phyloP scores from a whole-genome alignment of 2,113 vertebrate genomes.

The Rhegmatorhina hoffmannsi region DNA sequence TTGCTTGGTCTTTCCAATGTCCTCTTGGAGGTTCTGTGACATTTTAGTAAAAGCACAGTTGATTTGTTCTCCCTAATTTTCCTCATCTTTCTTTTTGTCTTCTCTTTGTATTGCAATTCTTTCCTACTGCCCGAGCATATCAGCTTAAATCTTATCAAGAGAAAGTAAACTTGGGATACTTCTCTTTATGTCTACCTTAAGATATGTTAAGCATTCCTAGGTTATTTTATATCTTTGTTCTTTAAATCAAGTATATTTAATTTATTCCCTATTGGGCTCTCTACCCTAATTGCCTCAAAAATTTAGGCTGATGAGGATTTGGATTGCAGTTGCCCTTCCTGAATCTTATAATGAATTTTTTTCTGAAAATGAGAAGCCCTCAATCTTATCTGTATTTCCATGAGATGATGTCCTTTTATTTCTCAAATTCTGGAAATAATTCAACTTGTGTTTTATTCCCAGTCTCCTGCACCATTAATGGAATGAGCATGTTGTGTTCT shows the following conservation, averaged over 20 bases:
- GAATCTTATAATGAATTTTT: neutral
- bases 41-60: neutral
- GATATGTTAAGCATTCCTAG: neutral
- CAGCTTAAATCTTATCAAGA: neutral
- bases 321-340: neutral
- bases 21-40: neutral
- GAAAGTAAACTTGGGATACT: neutral
- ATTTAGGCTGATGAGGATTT: neutral
- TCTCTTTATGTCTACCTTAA: neutral
- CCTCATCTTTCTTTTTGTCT: neutral
- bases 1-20: neutral
- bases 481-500: neutral
- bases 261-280: neutral
- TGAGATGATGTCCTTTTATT: neutral
- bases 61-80: neutral
- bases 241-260: neutral
- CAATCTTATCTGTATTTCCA: rapidly evolving
- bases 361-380: neutral
- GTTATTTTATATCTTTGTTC: neutral
- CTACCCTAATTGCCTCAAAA: neutral
- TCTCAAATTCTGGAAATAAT: neutral
- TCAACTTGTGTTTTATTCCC: neutral
- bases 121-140: neutral
- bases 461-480: neutral
- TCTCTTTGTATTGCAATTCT: rapidly evolving